Base-by-base conservation (phyloP, 2,888 invertebrate genomes). In the Actias luna region DNA sequence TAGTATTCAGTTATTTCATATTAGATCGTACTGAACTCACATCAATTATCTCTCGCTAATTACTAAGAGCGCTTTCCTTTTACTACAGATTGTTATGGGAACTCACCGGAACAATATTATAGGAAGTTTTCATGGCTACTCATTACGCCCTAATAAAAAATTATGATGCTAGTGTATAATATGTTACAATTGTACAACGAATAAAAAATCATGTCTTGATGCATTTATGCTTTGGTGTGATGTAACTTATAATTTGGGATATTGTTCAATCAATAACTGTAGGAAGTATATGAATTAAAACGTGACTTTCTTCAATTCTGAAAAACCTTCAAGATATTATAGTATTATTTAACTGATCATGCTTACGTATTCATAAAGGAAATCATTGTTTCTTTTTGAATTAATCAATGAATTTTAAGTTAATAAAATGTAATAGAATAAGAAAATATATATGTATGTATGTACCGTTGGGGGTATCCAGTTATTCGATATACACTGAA, bases 91-190 rank as follows among this genome's bases (percentile, higher is more conserved):
- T 69, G 66, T 74, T 83, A 88, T 90, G 91, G 87, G 90, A 90
- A 90, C 77, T 63, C 65, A 80, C 83, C 83, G 87, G 85, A 88
- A 89, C 89, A 89, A 85, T 87, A 83, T 82, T 83, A 85, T 86
- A 84, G 83, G 84, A 84, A 83, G 80, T 73, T 67, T 75, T 67
- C 60, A 22, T 46, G 46, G 31, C 18, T 39, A 36, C 58, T n/a
- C 22, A 27, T 18, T 31, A 25, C 55, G 14, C 12, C 29, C 42
- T 22, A n/a, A n/a, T n/a, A n/a, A n/a, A 25, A 39, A 35, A 22
- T 35, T 35, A 16, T 42, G 18, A 0, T 42, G 1, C 18, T 16
- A n/a, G 42, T 42, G 4, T 18, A 33, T 33, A 33, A 5, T 7
- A 33, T 33, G 33, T 33, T 33, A 42, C n/a, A 36, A 36, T 2